Percentiles rank a stretch among this genome's conserved stretches.
Evolutionary conservation across 2,113 vertebrate species (phyloP).

Genomic region (Vulpes ferrilata): DNA sequence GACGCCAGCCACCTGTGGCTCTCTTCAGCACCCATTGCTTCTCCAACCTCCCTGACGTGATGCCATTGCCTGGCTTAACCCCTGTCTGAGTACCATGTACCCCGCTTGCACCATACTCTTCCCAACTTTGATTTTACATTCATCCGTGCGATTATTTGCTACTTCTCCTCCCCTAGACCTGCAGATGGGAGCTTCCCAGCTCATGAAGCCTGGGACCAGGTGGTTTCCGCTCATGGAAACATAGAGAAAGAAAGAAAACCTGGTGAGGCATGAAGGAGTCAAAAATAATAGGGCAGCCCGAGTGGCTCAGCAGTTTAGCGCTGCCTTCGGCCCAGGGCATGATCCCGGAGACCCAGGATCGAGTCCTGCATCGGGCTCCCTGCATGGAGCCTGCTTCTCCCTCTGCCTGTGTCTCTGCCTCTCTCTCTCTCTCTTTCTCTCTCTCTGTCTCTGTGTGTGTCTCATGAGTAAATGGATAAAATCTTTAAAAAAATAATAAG

Average conservation of each 20-base stretch:
- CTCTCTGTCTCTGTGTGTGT: too few relatives aligned
- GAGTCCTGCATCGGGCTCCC: too few relatives aligned
- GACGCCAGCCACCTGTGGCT: neutral
- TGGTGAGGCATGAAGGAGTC: neutral
- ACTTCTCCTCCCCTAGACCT: neutral
- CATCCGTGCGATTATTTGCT: neutral
- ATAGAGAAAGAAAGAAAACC: too few relatives aligned
- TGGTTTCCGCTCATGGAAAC: neutral
- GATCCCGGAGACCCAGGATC: fast-evolving
- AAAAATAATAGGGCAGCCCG: neutral
- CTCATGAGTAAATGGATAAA: too few relatives aligned
- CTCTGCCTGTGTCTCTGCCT: too few relatives aligned
- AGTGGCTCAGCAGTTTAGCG: too few relatives aligned
- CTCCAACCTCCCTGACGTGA: neutral
- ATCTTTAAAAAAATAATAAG: neutral
- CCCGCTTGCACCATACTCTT: neutral
- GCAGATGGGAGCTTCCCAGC: neutral
- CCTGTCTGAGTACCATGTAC: neutral
- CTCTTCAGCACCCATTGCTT: neutral
- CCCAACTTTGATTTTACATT: neutral
- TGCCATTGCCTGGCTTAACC: neutral
- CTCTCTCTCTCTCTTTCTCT: too few relatives aligned
- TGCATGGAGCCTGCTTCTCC: too few relatives aligned
- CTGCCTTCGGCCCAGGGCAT: too few relatives aligned
- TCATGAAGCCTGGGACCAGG: neutral